These are phyloP conservation scores for Ooceraea biroi DNA, from an alignment of 1,140 invertebrate species.

Conservation along the genomic window DNA sequence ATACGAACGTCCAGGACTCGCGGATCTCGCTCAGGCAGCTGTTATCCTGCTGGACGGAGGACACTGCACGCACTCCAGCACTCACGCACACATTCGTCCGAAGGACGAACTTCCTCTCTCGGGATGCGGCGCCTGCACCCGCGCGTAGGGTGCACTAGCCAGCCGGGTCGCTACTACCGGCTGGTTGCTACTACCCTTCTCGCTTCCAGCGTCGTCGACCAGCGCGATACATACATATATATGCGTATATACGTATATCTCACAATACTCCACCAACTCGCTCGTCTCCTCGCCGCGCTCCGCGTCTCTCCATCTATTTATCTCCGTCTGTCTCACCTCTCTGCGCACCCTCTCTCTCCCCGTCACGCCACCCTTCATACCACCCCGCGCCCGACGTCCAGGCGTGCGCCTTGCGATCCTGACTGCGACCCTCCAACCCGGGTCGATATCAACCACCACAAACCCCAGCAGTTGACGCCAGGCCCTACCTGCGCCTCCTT, in stretches of 20 bases:
- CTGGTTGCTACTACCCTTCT: constrained; percentile 60
- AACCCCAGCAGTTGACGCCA: constrained; percentile 71
- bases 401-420: constrained; percentile 80
- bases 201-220: constrained; percentile 43
- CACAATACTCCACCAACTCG: constrained; percentile 18
- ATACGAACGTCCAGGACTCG: neutral
- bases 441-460: constrained; percentile 84
- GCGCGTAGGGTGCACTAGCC: constrained; percentile 84
- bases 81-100: constrained; percentile 55
- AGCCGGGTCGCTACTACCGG: constrained; percentile 84
- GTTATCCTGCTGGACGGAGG: neutral
- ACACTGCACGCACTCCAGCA: neutral
- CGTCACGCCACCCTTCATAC: constrained; percentile 59
- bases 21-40: neutral
- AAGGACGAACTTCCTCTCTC: constrained; percentile 64
- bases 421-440: constrained; percentile 74
- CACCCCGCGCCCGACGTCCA: constrained; percentile 77
- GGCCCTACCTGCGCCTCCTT: constrained; percentile 69
- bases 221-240: neutral
- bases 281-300: constrained; percentile 32
- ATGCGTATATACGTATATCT: constrained; percentile 12
- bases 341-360: constrained; percentile 45
- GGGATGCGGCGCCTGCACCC: constrained; percentile 82
- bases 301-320: constrained; percentile 29
- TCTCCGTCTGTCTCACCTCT: constrained; percentile 38